A percentile compares a stretch with the other conserved stretches of the same genome.
Conservation (phyloP, 37 sponge, comb jelly and placozoan genomes). For the Ephydatia muelleri region DNA sequence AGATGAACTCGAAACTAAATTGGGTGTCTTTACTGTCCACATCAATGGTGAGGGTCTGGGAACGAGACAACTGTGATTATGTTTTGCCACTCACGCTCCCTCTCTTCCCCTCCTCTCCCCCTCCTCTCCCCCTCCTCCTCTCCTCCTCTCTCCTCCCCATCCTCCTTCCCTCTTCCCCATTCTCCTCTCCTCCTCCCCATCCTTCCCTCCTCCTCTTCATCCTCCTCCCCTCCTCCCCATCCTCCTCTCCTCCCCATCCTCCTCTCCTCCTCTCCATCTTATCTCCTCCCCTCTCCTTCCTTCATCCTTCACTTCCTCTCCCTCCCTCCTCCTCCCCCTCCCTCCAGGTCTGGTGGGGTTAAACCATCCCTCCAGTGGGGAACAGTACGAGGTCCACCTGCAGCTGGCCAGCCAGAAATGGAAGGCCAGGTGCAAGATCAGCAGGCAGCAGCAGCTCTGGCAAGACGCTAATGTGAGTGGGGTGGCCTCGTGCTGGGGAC, state of each 20-base stretch:
- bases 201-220: too few species aligned
- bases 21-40: conserved; percentile 74
- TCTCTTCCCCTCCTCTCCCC: too few species aligned
- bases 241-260: too few species aligned
- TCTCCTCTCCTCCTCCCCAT: too few species aligned
- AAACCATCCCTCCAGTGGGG: conserved; percentile 1
- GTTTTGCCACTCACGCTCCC: too few species aligned
- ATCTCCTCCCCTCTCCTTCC: too few species aligned
- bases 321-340: background rate
- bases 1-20: conserved; percentile 78
- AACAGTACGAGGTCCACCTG: conserved; percentile 53
- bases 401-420: conserved; percentile 75
- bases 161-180: background rate
- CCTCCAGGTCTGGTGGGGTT: conserved; percentile 36
- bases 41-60: conserved; percentile 51
- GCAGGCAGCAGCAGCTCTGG: conserved; percentile 66
- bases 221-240: too few species aligned
- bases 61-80: too few species aligned
- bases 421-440: conserved; percentile 69
- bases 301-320: background rate
- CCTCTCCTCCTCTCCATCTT: background rate
- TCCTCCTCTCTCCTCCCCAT: too few species aligned
- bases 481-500: background rate
- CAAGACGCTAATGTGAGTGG: conserved; percentile 75
- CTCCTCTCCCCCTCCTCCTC: too few species aligned